These are phyloP conservation scores for Hypolimnas misippus DNA, from an alignment of 2,888 invertebrate genomes.

Conservation along the genomic window DNA sequence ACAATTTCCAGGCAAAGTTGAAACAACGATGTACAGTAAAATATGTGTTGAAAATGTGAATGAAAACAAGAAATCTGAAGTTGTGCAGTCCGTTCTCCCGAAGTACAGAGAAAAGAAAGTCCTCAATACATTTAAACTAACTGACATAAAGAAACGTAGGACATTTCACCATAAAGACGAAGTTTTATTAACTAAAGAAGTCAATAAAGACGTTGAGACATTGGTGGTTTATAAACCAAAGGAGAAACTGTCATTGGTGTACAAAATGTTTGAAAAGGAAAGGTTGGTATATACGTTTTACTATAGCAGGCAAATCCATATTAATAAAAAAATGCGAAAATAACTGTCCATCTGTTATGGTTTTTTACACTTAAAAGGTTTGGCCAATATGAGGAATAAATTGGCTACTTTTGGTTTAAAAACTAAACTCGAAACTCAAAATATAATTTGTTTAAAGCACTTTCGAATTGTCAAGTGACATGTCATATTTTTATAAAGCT, in stretches of 20 bases:
- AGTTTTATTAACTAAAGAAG: conserved; percentile 61
- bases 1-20: conserved; percentile 52
- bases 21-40: conserved; percentile 68
- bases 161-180: conserved; percentile 49
- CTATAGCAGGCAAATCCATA: too few species aligned
- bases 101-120: conserved; percentile 66
- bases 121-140: conserved; percentile 47
- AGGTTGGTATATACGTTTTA: conserved; percentile 29
- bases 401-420: too few species aligned
- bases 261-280: conserved; percentile 51
- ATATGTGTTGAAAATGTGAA: conserved; percentile 57
- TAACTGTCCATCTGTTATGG: too few species aligned
- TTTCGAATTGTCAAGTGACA: too few species aligned
- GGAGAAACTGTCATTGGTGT: conserved; percentile 61
- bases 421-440: too few species aligned
- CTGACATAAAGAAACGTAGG: conserved; percentile 39
- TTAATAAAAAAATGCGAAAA: too few species aligned
- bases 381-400: too few species aligned
- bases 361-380: too few species aligned
- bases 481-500: too few species aligned
- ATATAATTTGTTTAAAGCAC: too few species aligned
- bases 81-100: conserved; percentile 65
- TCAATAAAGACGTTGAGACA: conserved; percentile 58
- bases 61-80: conserved; percentile 63
- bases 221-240: conserved; percentile 66